A percentile compares a stretch with the other conserved stretches of the same genome.
These are phyloP conservation scores for Semnornis frantzii DNA, from an alignment of 2,113 vertebrate genomes.

Conservation along the genomic window DNA sequence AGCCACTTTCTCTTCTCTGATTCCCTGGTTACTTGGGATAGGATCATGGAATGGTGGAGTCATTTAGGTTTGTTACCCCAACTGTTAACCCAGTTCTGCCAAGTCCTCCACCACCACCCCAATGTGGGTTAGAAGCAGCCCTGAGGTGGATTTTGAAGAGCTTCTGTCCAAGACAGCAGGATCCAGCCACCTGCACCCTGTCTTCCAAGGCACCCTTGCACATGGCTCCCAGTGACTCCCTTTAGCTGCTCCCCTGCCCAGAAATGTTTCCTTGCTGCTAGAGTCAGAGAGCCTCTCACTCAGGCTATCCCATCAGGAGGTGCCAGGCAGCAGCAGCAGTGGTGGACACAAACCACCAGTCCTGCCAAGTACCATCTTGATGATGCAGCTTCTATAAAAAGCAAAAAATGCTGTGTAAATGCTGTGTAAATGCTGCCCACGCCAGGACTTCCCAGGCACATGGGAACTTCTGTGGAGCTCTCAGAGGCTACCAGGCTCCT, in stretches of 20 bases:
- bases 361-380: not conserved
- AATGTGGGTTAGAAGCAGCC: not conserved
- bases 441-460: not conserved
- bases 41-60: no score
- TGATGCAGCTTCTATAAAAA: slow-evolving; percentile 38
- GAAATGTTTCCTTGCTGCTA: not conserved
- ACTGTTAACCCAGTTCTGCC: no score
- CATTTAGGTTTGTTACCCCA: no score
- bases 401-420: not conserved
- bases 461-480: not conserved
- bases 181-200: not conserved
- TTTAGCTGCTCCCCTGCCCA: not conserved
- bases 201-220: no score
- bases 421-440: not conserved
- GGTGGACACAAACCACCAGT: not conserved
- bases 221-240: accelerated
- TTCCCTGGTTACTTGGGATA: not conserved
- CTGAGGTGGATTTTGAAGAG: not conserved
- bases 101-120: no score
- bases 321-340: not conserved
- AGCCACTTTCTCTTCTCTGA: not conserved
- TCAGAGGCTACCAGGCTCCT: not conserved
- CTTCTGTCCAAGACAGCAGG: not conserved
- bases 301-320: not conserved
- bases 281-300: not conserved